Evolutionary conservation across 2,797 vertebrate genomes (phyloP).

Genomic region (Argya squamiceps): DNA sequence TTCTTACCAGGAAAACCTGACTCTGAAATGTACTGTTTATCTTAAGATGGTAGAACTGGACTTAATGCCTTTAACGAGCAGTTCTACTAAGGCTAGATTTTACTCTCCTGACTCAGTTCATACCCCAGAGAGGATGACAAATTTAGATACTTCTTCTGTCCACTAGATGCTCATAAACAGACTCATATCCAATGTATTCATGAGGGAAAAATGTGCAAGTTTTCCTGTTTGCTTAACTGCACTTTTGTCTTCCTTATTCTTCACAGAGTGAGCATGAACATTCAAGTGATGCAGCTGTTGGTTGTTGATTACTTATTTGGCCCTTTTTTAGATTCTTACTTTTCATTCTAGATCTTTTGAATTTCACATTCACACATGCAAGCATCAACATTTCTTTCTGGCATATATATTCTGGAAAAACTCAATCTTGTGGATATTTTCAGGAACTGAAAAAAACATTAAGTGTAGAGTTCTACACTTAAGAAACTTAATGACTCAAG

Average conservation of each 20-base stretch:
- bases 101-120: not conserved
- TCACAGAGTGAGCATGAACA: not conserved
- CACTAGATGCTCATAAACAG: not conserved
- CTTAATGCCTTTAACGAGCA: not conserved
- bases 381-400: not conserved
- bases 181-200: not conserved
- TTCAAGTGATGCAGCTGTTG: not conserved
- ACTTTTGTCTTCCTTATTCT: not conserved
- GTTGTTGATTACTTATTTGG: not conserved
- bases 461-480: not conserved
- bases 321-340: not conserved
- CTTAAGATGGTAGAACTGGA: not conserved
- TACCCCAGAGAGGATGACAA: not conserved
- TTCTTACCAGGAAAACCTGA: not conserved
- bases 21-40: not conserved
- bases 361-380: not conserved
- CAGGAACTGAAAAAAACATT: not conserved
- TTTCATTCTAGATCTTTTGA: not conserved
- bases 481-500: not conserved
- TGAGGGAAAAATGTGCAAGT: not conserved
- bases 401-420: not conserved
- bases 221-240: not conserved
- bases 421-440: not conserved
- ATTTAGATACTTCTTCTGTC: not conserved
- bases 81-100: not conserved